Base-by-base conservation (phyloP, 2,113 vertebrate species). In the Nothocercus nigrocapillus region DNA sequence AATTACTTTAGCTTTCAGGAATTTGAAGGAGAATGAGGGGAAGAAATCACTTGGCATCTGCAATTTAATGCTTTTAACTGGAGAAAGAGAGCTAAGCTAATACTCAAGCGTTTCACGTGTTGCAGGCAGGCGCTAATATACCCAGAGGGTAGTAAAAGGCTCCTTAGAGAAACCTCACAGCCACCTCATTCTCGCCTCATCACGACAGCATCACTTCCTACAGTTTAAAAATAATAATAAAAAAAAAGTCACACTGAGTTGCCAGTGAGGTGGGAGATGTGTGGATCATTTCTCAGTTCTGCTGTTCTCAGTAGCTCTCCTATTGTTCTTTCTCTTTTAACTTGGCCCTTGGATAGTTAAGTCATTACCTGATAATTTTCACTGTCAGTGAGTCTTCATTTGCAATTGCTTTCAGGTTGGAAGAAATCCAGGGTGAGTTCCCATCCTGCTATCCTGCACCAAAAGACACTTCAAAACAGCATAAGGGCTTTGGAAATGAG, bases 21-120 rank as follows among this genome's bases (percentile, higher is more conserved):
- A 98, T 97, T 95, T 96, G 90, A 97, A 97, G 96, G 88, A 94
- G 94, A 94, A 96, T 93, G 72, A 86, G 85, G 69, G 66, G 83
- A 96, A 90, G 87, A 97, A 95, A 97, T 78, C 80, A 72, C 82
- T 97, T 97, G 89, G 95, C 95, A 97, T 97, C 96, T 97, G 97
- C 95, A 98, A 97, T 98, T 98, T 98, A 98, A 94, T 97, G 97
- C 96, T 98, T 98, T 98, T 98, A 98, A 97, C 97, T 94, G 96
- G 82, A 95, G 96, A 96, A 97, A 89, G 90, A 93, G 69, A 96
- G 87, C 91, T 97, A 96, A 98, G 96, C 87, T 97, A 96, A 97
- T 97, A 91, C 87, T 95, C 88, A 94, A 96, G 95, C 88, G 44
- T 82, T 97, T 96, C 93, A 97, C 27, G 4, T 96, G 93, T 97